phyloP scores from a whole-genome alignment of 2,888 invertebrate genomes.

The Yponomeuta plumbellus region DNA sequence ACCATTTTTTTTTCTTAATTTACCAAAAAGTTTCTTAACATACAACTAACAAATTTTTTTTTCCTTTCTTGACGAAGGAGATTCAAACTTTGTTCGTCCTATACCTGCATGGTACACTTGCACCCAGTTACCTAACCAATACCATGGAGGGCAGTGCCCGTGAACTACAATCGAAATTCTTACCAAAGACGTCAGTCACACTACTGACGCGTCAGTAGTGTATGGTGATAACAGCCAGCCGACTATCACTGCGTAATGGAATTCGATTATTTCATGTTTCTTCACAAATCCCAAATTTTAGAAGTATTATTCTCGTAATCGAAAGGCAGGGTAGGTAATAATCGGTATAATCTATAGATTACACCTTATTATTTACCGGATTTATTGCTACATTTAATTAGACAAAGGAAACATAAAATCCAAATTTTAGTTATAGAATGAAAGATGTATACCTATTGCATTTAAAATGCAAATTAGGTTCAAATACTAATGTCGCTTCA shows the following conservation, averaged over 20 bases:
- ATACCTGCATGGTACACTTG: too few species aligned
- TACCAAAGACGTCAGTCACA: background rate
- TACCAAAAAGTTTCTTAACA: background rate
- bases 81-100: background rate
- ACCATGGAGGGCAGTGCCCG: too few species aligned
- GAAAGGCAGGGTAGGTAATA: background rate
- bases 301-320: background rate
- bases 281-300: background rate
- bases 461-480: background rate
- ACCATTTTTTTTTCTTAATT: too few species aligned
- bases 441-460: slow-evolving; percentile 12
- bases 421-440: background rate
- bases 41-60: background rate
- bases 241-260: background rate
- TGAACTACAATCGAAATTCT: background rate
- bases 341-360: background rate
- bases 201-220: too few species aligned
- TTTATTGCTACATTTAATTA: background rate
- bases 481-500: background rate
- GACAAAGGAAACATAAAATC: background rate
- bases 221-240: background rate
- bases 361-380: background rate
- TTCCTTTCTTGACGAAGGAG: background rate
- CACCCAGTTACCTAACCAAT: too few species aligned
- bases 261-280: background rate